phyloP scores from a whole-genome alignment of 2,113 vertebrate species.

The Micronycteris hirsuta region DNA sequence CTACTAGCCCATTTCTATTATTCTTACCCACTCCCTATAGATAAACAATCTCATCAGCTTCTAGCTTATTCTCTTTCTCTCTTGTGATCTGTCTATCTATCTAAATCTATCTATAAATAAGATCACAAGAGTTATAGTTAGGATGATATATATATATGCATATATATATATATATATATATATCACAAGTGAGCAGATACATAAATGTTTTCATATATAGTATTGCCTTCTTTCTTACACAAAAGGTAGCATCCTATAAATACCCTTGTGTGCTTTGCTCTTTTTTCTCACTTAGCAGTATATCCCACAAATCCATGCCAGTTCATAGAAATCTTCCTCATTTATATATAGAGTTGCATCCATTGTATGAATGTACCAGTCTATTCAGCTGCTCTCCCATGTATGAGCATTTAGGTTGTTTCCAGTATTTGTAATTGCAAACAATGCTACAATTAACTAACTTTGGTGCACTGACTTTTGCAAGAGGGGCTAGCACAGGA shows the following conservation, averaged over 20 bases:
- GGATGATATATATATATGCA: background rate
- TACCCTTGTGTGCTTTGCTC: background rate
- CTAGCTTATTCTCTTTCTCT: background rate
- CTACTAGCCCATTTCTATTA: background rate
- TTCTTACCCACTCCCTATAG: background rate
- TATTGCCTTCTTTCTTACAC: background rate
- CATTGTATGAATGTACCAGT: background rate
- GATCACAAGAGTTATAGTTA: no score
- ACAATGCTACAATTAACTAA: background rate
- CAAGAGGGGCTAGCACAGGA: background rate
- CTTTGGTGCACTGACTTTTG: background rate
- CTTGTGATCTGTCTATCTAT: background rate
- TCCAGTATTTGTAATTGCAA: background rate
- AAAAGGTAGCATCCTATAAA: background rate
- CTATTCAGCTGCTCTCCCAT: background rate
- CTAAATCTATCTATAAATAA: background rate
- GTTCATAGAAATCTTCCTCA: background rate
- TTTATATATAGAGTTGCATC: background rate
- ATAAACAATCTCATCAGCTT: background rate
- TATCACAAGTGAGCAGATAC: background rate
- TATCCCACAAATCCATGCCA: background rate
- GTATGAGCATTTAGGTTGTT: background rate
- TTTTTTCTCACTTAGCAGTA: background rate
- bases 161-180: background rate
- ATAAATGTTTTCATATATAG: background rate